Base-by-base conservation (phyloP, 2,113 vertebrate species). In the Larimichthys crocea region DNA sequence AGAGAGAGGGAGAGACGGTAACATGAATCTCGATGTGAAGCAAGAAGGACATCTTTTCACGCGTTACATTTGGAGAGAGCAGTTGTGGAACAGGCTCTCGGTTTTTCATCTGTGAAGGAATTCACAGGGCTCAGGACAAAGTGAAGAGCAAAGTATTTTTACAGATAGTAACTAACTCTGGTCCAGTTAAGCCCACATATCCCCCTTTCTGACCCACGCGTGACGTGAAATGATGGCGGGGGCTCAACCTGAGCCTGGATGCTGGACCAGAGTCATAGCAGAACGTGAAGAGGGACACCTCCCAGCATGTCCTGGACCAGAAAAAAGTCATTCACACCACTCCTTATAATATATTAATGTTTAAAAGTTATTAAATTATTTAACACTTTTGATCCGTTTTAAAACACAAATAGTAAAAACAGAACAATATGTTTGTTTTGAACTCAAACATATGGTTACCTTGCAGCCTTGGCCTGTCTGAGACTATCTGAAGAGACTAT, bases 1-100 rank as follows among this genome's bases (percentile, higher is more conserved):
- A 60, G 50, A 24, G 5, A 7, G 50, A 56, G 48, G 6, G 24
- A 35, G 64, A 64, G 24, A 59, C 1, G 44, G 50, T 8, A 53
- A 67, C 63, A 61, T 60, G n/a, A 80, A 60, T 35, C 20, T 70
- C 1, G 42, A 65, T 56, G 52, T 52, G 35, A 80, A 71, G 35
- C 5, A 15, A 65, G 46, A 75, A 69, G 62, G 56, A 76, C 1
- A 2, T 57, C 17, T 80, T 80, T 75, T 78, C 17, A 71, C 69
- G 57, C 73, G 49, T 83, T 59, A 65, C 48, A 81, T 83, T 46
- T 83, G 74, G 52, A 84, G 53, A 64, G 19, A 48, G n/a, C 24
- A 14, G 20, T 35, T 67, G 10, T 19, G 7, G 31, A 72, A 74
- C 73, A 5, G 26, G 26, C 31, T 49, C 35, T 29, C 1, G 1